Base-by-base conservation (phyloP, 1,140 invertebrate species). In the Drosophila ercepeae region DNA sequence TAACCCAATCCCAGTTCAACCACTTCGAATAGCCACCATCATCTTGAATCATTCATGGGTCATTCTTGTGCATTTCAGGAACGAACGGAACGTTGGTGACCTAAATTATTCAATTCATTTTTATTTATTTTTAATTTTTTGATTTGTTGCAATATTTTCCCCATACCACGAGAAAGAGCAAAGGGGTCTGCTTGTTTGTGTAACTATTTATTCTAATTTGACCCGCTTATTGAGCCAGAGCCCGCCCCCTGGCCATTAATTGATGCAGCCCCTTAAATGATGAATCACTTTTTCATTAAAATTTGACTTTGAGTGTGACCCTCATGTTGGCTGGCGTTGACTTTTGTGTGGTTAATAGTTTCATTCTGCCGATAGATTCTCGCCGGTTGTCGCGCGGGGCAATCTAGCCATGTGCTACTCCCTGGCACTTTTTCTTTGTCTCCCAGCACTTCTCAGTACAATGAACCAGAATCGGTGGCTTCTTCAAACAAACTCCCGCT, bases 91-190 rank as follows among this genome's bases (percentile, higher is more conserved):
- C 53, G 61, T 75, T 72, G 53, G 55, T 89, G 88, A 89, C 88
- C 88, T 76, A 88, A 89, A 89, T 89, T 89, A 89, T 89, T 89
- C 88, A 89, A 89, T 89, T 89, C 88, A 51, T 81, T 89, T 88
- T 89, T 89, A 89, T 89, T 89, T 89, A 88, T 88, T 89, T 83
- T 89, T 89, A 89, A 89, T 89, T 89, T 89, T 89, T 86, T 89
- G 88, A 89, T 89, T 89, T 89, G 75, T 88, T 86, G 69, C 81
- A 86, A 89, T 78, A 83, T 68, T 72, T 67, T 25, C 49, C 29
- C 34, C 23, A 18, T 18, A 16, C 21, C 16, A 14, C 21, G 16
- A 16, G 25, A 4, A 13, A 42, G 48, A 46, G 55, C 57, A 84
- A 88, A 89, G 72, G 83, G 88, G 86, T 89, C 71, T 52, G 48